phyloP scores from a whole-genome alignment of 2,888 invertebrate genomes.

The Drosophila quinaria region DNA sequence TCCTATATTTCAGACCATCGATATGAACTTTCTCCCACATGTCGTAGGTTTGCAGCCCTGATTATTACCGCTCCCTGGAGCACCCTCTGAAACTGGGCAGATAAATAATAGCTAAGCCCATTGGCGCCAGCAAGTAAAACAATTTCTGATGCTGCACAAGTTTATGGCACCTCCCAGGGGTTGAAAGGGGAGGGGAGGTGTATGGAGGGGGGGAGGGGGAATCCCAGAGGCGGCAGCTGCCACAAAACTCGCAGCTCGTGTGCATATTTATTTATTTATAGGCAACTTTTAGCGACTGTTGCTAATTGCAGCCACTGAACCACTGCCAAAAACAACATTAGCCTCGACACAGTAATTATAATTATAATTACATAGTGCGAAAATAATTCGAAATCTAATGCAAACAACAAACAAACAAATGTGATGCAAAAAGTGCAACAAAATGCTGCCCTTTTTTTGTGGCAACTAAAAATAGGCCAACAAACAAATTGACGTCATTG shows the following conservation, averaged over 20 bases:
- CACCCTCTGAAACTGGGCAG: not conserved
- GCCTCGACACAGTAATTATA: constrained; percentile 72
- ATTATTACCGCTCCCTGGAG: constrained; percentile 14
- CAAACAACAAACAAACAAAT: constrained; percentile 11
- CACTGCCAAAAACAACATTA: constrained; percentile 31
- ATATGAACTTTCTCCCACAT: not conserved
- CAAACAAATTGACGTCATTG: constrained; percentile 58
- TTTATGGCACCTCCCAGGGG: constrained; percentile 9
- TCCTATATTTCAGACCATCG: not conserved
- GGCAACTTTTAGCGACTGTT: constrained; percentile 28
- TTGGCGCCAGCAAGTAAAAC: constrained; percentile 28
- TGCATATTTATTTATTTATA: constrained; percentile 40
- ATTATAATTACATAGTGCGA: constrained; percentile 33
- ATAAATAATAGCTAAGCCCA: constrained; percentile 12
- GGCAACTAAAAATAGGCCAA: not conserved
- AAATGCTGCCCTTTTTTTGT: constrained; percentile 45
- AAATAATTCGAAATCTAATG: constrained; percentile 37
- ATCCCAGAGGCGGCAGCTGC: constrained; percentile 7
- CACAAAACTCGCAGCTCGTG: constrained; percentile 46
- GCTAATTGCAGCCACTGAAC: constrained; percentile 38
- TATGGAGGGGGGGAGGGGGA: not conserved
- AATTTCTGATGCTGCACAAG: constrained; percentile 12
- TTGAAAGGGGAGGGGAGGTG: no score
- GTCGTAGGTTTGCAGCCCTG: not conserved
- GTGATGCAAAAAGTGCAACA: not conserved